Evolutionary conservation across 2,113 vertebrate species (phyloP), one percentile per base, ranked within the genome.

Genomic region (Pelusios castaneus): DNA sequence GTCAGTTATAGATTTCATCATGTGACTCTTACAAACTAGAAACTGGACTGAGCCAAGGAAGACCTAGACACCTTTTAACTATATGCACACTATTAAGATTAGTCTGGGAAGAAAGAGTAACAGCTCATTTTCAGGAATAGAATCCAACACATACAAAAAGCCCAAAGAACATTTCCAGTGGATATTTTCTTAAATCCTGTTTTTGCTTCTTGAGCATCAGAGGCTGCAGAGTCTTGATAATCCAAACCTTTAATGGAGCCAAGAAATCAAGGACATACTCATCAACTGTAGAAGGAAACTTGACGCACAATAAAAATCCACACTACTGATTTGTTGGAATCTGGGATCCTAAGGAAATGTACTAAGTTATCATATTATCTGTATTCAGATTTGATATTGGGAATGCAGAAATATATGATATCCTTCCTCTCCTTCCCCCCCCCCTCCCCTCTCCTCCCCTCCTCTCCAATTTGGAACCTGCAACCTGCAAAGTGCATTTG

Each of bases 181-280:
- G 4, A 1, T 47, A 58, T 70, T 63, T 76, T 1, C n/a, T 13
- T 38, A 52, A 82, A 41, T 13, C 31, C 2, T 11, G 8, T 31
- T 34, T 76, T 10, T 49, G 17, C 29, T 76, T 16, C n/a, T 82
- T 89, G 24, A 67, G 7, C 4, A 58, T 54, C 13, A 38, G 34
- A 91, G 73, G 1, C 41, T 54, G 31, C 8, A 85, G 54, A 84
- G 6, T 34, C 63, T 67, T 43, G 14, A 87, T 38, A 67, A 67
- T 16, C 63, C 63, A 91, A 78, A 45, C 1, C 5, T 58, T 85
- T 78, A 76, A 10, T 41, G 10, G 77, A 78, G 83, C 89, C 8
- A 38, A 67, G 2, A 5, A 31, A 43, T 58, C 10, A 81, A 13
- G 43, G 3, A 47, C 3, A 76, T 1, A 1, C 34, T n/a, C 1